Base-by-base conservation (phyloP, 2,113 vertebrate species). In the Procavia capensis region DNA sequence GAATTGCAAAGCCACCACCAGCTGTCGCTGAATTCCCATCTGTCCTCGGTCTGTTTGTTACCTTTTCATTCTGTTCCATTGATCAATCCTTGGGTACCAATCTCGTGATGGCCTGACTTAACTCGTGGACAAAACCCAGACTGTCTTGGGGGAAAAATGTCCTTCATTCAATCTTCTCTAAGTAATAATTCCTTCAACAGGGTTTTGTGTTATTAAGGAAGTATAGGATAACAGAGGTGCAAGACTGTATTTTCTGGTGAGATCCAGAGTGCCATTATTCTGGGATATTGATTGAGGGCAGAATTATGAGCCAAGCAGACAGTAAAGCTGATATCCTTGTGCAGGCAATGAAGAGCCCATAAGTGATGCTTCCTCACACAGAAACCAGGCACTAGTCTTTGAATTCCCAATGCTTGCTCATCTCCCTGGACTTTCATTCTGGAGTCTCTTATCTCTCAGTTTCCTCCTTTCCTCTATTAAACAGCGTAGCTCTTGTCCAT, bases 71-170 rank as follows among this genome's bases (percentile, higher is more conserved):
- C 61, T n/a, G 57, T 84, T 59, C 79, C 57, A 84, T 39, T 84
- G 93, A 93, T 85, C 84, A 85, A 47, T 91, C 68, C 86, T 70
- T 29, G 57, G 74, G 34, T 39, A 54, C 80, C 43, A 2, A 29
- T 88, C 89, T 96, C 83, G 74, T 84, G 66, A 63, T 87, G 90
- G 22, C 25, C 61, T 78, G 80, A 87, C 63, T 70, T 36, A 68
- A 91, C 91, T 95, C 63, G 64, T 95, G 86, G 85, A 88, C 94
- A 83, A 92, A 88, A 68, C 39, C 14, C 54, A 80, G 39, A 59
- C 41, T 95, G 24, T 72, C 34, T 36, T 24, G 3, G 66, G 64
- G 25, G 85, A 61, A 70, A 61, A 72, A 76, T 66, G 25, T 41
- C 75, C 76, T 93, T 64, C 57, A 59, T 4, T 81, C 75, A 66